Conservation (phyloP, 2,888 invertebrate species). For the Matsumyia berberina region DNA sequence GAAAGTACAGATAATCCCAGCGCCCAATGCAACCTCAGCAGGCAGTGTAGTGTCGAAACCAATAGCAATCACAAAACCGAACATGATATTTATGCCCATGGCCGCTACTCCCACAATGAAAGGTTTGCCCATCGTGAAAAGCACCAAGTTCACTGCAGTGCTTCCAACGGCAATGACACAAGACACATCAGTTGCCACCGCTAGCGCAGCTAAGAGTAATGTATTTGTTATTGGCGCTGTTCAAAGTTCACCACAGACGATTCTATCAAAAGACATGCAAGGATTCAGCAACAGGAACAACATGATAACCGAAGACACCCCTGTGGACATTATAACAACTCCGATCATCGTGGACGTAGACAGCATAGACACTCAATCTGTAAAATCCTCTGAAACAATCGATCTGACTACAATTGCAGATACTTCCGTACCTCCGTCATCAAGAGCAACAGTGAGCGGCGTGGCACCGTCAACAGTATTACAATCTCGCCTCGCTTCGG, state of each 20-base stretch:
- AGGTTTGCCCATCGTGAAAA: conserved; percentile 54
- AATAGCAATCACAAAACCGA: conserved; percentile 79
- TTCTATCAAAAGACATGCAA: conserved; percentile 51
- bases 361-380: conserved; percentile 66
- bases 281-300: conserved; percentile 78
- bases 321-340: conserved; percentile 85
- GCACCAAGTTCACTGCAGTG: conserved; percentile 70
- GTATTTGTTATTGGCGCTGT: conserved; percentile 77
- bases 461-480: conserved; percentile 75
- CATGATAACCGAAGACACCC: conserved; percentile 86
- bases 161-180: conserved; percentile 60
- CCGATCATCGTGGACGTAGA: conserved; percentile 82
- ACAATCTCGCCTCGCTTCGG: conserved; percentile 40
- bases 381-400: conserved; percentile 55
- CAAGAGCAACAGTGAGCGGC: conserved; percentile 41
- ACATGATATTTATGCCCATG: conserved; percentile 82
- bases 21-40: conserved; percentile 75
- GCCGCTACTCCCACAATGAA: conserved; percentile 59
- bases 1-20: conserved; percentile 82
- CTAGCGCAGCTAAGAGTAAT: conserved; percentile 67
- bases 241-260: conserved; percentile 63
- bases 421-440: conserved; percentile 3
- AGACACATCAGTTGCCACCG: conserved; percentile 58
- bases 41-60: conserved; percentile 74
- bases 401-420: conserved; percentile 42